These are phyloP conservation scores for Pseudonaja textilis DNA, from an alignment of 2,113 vertebrate genomes.

Conservation along the genomic window DNA sequence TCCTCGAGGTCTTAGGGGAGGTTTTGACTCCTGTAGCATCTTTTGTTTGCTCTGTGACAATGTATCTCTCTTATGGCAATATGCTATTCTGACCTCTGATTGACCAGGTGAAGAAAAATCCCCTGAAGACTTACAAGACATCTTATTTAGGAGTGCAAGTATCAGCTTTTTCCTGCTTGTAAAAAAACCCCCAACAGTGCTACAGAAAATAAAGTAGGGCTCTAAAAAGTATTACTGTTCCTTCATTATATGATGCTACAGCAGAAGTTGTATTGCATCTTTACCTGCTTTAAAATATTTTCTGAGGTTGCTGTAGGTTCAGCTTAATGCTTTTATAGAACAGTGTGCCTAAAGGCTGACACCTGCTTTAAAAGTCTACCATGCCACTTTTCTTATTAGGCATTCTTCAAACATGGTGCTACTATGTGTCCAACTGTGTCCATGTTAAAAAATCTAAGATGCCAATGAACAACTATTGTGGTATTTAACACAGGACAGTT, in stretches of 20 bases:
- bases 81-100: not conserved
- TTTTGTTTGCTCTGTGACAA: not conserved
- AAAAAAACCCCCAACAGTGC: not conserved
- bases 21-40: not conserved
- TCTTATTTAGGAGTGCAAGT: not conserved
- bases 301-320: slow-evolving; percentile 42
- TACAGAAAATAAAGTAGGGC: not conserved
- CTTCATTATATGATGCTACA: not conserved
- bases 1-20: not conserved
- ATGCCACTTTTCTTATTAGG: slow-evolving; percentile 59
- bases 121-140: not conserved
- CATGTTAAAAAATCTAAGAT: slow-evolving; percentile 56
- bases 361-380: slow-evolving; percentile 65
- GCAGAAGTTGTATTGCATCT: not conserved
- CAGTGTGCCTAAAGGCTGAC: slow-evolving; percentile 64
- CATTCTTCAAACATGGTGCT: slow-evolving; percentile 55
- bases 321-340: slow-evolving; percentile 63
- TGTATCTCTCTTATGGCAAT: not conserved
- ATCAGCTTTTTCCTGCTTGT: not conserved
- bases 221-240: not conserved
- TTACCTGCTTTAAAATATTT: not conserved
- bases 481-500: slow-evolving; percentile 49
- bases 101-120: not conserved
- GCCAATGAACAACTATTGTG: slow-evolving; percentile 53
- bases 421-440: slow-evolving; percentile 59